Evolutionary conservation across 1,140 invertebrate species (phyloP).

Genomic region (Onthophagus taurus): DNA sequence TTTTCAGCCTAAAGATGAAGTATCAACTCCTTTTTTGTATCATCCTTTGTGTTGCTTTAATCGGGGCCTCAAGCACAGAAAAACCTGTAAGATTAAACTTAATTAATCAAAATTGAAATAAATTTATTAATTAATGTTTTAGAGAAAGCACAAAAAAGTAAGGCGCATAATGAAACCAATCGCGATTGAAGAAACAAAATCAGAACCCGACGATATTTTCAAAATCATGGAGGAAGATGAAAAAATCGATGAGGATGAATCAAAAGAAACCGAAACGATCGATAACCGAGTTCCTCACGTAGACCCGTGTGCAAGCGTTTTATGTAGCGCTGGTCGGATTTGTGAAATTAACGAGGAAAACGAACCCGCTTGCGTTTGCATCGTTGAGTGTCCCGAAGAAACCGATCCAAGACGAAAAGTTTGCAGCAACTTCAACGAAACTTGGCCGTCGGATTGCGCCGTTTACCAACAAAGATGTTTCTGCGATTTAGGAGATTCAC

Average conservation of each 20-base stretch:
- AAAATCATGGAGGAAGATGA: not conserved
- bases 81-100: slow-evolving; percentile 4
- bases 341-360: slow-evolving; percentile 68
- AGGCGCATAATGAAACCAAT: not conserved
- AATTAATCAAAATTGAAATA: not conserved
- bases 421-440: slow-evolving; percentile 89
- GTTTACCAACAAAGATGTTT: slow-evolving; percentile 83
- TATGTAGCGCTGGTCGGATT: slow-evolving; percentile 81
- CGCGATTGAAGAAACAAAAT: not conserved
- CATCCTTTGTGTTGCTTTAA: not conserved
- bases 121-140: not conserved
- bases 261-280: not conserved
- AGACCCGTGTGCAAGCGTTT: slow-evolving; percentile 67
- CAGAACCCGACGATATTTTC: not conserved
- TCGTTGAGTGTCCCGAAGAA: slow-evolving; percentile 72
- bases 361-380: slow-evolving; percentile 76
- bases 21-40: not conserved
- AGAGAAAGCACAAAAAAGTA: slow-evolving; percentile 8
- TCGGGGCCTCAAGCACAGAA: not conserved
- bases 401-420: slow-evolving; percentile 71
- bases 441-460: slow-evolving; percentile 86
- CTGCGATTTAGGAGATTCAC: slow-evolving; percentile 65
- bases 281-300: slow-evolving; percentile 5
- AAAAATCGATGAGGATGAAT: not conserved
- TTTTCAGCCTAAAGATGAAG: slow-evolving; percentile 1